phyloP scores from a whole-genome alignment of 2,797 vertebrate species.

The Siniperca undulata region DNA sequence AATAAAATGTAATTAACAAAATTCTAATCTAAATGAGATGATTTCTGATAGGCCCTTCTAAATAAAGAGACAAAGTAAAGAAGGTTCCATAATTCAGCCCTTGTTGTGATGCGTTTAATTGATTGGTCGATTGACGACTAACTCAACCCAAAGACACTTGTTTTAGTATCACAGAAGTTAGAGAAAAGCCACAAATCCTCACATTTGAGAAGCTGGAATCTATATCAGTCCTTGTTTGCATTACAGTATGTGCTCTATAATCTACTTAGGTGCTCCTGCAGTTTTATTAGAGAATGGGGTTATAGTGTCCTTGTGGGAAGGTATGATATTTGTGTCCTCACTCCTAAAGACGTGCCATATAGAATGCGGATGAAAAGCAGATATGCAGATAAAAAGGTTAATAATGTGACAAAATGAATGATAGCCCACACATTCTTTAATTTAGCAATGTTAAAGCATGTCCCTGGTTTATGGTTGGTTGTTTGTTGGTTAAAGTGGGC shows the following conservation, averaged over 20 bases:
- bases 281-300: conserved; percentile 46
- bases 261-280: conserved; percentile 55
- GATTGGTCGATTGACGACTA: background rate
- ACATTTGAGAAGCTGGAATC: background rate
- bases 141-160: background rate
- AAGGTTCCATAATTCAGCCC: background rate
- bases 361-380: background rate
- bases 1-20: background rate
- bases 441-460: background rate
- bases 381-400: background rate
- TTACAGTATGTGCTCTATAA: conserved; percentile 36
- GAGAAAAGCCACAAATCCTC: background rate
- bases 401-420: background rate
- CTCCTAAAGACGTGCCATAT: background rate
- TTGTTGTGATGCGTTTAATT: background rate
- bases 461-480: background rate
- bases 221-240: conserved; percentile 6
- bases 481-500: conserved; percentile 1
- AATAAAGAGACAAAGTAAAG: background rate
- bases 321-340: conserved; percentile 9
- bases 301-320: conserved; percentile 46
- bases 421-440: background rate
- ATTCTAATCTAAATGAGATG: background rate
- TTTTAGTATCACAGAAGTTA: background rate
- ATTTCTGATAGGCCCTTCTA: background rate